phyloP scores from a whole-genome alignment of 2,797 vertebrate species.

The Platalea minor region DNA sequence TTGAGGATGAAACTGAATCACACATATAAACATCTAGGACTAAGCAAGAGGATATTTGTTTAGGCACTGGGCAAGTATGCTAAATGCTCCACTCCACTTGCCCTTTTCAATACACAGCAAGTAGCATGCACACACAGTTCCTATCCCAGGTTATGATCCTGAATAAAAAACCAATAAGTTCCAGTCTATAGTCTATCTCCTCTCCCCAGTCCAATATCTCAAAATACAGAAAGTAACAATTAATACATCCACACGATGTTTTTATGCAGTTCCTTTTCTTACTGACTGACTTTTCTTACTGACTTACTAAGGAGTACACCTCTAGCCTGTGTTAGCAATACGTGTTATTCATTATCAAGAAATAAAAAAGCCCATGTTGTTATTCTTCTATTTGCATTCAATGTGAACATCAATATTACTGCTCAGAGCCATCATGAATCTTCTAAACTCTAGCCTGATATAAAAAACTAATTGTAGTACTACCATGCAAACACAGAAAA shows the following conservation, averaged over 20 bases:
- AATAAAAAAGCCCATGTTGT: neutral
- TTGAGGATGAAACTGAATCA: neutral
- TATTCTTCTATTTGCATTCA: neutral
- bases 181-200: neutral
- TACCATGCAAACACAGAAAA: neutral
- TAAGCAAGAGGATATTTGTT: neutral
- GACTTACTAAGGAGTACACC: neutral
- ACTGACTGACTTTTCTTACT: neutral
- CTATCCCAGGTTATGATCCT: neutral
- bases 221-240: neutral
- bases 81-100: neutral
- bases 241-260: neutral
- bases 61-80: too few relatives aligned
- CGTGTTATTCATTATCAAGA: neutral
- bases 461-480: slow-evolving; percentile 9
- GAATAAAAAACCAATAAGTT: neutral
- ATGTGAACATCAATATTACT: neutral
- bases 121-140: neutral
- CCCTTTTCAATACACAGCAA: neutral
- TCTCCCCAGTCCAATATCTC: neutral
- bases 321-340: neutral
- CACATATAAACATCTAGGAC: neutral
- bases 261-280: neutral
- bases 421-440: neutral
- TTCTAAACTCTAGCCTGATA: neutral